Conservation (phyloP, 2,113 vertebrate species). For the Tichodroma muraria region DNA sequence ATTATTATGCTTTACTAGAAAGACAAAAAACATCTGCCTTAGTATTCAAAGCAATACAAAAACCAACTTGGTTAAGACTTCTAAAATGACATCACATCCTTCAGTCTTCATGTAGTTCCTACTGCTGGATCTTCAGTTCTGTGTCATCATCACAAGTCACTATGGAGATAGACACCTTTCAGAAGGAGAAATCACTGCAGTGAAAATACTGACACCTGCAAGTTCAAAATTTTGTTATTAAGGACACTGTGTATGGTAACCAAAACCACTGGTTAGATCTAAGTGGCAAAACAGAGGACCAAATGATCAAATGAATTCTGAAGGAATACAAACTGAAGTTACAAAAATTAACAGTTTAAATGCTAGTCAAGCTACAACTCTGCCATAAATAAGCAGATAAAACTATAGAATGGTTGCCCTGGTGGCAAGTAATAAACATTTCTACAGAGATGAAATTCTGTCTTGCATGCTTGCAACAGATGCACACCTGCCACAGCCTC, state of each 20-base stretch:
- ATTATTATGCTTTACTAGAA: background rate
- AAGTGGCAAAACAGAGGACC: background rate
- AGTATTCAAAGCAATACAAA: background rate
- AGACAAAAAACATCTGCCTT: background rate
- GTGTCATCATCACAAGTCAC: background rate
- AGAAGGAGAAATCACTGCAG: background rate
- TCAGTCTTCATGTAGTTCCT: background rate
- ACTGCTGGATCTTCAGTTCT: background rate
- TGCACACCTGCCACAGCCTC: background rate
- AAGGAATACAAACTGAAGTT: background rate
- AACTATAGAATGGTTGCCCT: background rate
- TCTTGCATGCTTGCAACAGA: background rate
- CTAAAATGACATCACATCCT: background rate
- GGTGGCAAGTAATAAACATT: background rate
- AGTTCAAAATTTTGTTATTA: background rate
- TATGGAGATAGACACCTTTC: background rate
- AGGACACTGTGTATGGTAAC: fast-evolving
- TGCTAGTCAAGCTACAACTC: background rate
- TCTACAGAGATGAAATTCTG: background rate
- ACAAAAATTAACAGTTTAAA: background rate
- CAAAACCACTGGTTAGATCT: background rate
- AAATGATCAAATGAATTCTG: background rate
- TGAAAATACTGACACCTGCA: background rate
- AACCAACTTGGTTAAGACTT: background rate
- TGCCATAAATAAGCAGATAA: background rate